A percentile compares a stretch with the other conserved stretches of the same genome.
Evolutionary conservation across 92 coral and sea anemone species (phyloP).

Genomic region (Epizoanthus scotinus): DNA sequence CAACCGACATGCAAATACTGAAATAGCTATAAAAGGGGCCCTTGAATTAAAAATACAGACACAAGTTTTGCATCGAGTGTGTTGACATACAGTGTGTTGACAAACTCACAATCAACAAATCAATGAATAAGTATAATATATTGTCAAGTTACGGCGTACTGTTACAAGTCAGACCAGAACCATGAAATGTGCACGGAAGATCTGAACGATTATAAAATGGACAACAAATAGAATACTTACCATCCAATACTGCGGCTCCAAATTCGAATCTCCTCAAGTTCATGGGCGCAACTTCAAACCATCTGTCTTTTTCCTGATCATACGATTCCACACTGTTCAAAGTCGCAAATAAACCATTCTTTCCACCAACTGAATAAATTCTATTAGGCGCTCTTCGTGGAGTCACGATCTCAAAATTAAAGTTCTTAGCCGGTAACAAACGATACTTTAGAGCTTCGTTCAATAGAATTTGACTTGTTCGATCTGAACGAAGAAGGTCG

Average conservation of each 20-base stretch:
- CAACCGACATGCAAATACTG: too few species aligned
- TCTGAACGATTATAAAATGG: neutral
- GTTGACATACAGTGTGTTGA: too few species aligned
- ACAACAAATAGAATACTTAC: constrained; percentile 43
- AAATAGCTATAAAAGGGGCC: too few species aligned
- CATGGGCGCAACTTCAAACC: constrained; percentile 80
- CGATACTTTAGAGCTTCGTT: constrained; percentile 75
- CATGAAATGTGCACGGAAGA: neutral
- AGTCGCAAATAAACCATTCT: constrained; percentile 91
- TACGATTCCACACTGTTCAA: constrained; percentile 82
- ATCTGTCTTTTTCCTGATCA: constrained; percentile 74
- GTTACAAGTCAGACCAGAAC: neutral
- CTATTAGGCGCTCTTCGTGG: constrained; percentile 77
- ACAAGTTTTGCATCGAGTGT: too few species aligned
- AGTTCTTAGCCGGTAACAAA: constrained; percentile 59
- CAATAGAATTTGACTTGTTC: constrained; percentile 67
- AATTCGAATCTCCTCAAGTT: constrained; percentile 85
- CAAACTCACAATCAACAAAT: too few species aligned
- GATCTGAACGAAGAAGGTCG: constrained; percentile 74
- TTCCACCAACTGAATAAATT: constrained; percentile 88
- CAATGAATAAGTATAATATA: too few species aligned
- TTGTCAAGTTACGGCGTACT: neutral
- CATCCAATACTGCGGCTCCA: constrained; percentile 87
- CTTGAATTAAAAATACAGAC: too few species aligned
- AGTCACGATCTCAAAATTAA: constrained; percentile 46